phyloP scores from a whole-genome alignment of 2,888 invertebrate species.

The Lutraria lutraria region DNA sequence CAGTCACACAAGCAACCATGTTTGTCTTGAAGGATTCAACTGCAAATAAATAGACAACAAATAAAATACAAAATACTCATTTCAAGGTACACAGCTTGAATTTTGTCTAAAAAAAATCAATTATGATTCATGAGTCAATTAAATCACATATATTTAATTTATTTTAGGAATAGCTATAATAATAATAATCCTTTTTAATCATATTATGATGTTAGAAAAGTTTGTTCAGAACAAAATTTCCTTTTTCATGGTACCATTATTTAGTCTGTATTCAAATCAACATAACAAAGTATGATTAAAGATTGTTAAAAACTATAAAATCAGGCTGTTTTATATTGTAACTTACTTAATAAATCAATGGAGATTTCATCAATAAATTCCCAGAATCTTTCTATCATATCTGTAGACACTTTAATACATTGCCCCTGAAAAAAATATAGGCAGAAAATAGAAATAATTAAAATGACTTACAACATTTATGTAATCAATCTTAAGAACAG shows the following conservation, averaged over 20 bases:
- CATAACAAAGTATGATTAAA: too few species aligned
- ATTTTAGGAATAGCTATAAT: too few species aligned
- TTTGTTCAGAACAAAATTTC: too few species aligned
- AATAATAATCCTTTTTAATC: too few species aligned
- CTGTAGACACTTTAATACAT: constrained; percentile 74
- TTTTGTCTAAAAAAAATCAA: background rate
- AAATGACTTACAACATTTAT: too few species aligned
- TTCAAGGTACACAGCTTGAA: background rate
- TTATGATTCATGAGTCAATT: background rate
- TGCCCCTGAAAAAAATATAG: constrained; percentile 68
- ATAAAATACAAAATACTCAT: background rate
- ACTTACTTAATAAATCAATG: constrained; percentile 78
- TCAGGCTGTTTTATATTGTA: background rate
- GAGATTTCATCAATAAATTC: constrained; percentile 75
- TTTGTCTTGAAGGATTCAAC: constrained; percentile 84
- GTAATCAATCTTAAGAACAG: too few species aligned
- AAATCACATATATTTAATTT: too few species aligned
- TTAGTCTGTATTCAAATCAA: too few species aligned
- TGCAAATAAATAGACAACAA: constrained; percentile 71
- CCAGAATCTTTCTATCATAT: constrained; percentile 76
- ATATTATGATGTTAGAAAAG: too few species aligned
- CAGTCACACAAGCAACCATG: constrained; percentile 94
- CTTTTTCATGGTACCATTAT: too few species aligned
- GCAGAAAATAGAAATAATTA: background rate
- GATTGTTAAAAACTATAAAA: too few species aligned